A percentile compares a stretch with the other conserved stretches of the same genome.
Evolutionary conservation across 2,113 vertebrate genomes (phyloP).

Genomic region (Sigmodon hispidus): DNA sequence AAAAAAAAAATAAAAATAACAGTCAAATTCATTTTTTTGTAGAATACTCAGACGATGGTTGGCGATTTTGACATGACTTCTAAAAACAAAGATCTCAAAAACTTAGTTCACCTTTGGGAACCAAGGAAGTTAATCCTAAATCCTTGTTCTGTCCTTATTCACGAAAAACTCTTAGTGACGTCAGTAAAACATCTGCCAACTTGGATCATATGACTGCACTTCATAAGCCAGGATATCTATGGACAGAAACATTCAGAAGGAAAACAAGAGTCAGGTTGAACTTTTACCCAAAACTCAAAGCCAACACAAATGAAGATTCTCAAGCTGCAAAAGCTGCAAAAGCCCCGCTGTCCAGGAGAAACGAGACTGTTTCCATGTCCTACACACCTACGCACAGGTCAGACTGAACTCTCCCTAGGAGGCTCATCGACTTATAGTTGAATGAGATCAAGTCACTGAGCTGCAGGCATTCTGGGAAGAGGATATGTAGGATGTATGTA

Average conservation of each 20-base stretch:
- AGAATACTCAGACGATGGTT: neutral
- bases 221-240: slow-evolving; percentile 47
- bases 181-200: slow-evolving; percentile 46
- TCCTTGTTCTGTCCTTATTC: slow-evolving; percentile 30
- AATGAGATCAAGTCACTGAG: neutral
- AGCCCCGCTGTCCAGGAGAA: slow-evolving; percentile 45
- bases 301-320: slow-evolving; percentile 51
- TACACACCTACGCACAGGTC: neutral
- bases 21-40: slow-evolving; percentile 14
- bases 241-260: slow-evolving; percentile 22
- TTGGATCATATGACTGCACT: neutral
- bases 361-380: neutral
- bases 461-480: neutral
- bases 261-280: slow-evolving; percentile 56
- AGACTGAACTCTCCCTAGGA: too few relatives aligned
- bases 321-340: neutral
- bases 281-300: slow-evolving; percentile 34
- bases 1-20: neutral
- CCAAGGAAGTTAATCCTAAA: slow-evolving; percentile 50
- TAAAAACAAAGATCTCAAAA: slow-evolving; percentile 45
- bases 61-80: slow-evolving; percentile 38
- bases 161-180: slow-evolving; percentile 33
- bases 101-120: slow-evolving; percentile 52
- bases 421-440: neutral
- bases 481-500: neutral